These are phyloP conservation scores for Ganaspis brasiliensis DNA, from an alignment of 2,888 invertebrate genomes.

Conservation along the genomic window DNA sequence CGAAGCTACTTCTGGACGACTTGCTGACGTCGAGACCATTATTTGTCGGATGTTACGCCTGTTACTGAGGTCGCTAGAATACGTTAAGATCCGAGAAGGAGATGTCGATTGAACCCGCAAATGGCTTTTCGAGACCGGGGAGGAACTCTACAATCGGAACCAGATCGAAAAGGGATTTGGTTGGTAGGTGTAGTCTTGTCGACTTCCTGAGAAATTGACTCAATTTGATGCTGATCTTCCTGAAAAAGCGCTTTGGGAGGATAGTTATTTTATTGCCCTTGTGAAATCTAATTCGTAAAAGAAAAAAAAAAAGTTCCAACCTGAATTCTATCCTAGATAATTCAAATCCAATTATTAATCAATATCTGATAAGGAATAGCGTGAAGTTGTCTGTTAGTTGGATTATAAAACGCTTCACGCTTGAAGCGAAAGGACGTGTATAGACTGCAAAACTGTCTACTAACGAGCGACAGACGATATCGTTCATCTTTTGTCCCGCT, in stretches of 20 bases:
- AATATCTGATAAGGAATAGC: slow-evolving; percentile 9
- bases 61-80: slow-evolving; percentile 58
- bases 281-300: no score
- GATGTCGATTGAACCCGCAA: slow-evolving; percentile 65
- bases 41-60: slow-evolving; percentile 65
- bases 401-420: slow-evolving; percentile 47
- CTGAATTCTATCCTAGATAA: no score
- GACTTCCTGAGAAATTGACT: slow-evolving; percentile 7
- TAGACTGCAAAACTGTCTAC: slow-evolving; percentile 73
- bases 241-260: background rate
- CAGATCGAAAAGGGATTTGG: slow-evolving; percentile 54
- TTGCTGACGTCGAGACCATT: slow-evolving; percentile 73
- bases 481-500: slow-evolving; percentile 76
- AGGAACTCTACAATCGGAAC: slow-evolving; percentile 57
- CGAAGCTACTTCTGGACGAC: slow-evolving; percentile 58
- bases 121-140: slow-evolving; percentile 66
- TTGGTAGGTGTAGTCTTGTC: slow-evolving; percentile 50
- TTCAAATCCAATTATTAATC: background rate
- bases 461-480: slow-evolving; percentile 78
- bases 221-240: background rate
- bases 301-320: no score
- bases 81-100: slow-evolving; percentile 65
- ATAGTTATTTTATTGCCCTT: background rate
- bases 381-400: slow-evolving; percentile 1
- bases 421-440: slow-evolving; percentile 60